phyloP scores from a whole-genome alignment of 1,140 invertebrate species.

The Sycophila sp. region DNA sequence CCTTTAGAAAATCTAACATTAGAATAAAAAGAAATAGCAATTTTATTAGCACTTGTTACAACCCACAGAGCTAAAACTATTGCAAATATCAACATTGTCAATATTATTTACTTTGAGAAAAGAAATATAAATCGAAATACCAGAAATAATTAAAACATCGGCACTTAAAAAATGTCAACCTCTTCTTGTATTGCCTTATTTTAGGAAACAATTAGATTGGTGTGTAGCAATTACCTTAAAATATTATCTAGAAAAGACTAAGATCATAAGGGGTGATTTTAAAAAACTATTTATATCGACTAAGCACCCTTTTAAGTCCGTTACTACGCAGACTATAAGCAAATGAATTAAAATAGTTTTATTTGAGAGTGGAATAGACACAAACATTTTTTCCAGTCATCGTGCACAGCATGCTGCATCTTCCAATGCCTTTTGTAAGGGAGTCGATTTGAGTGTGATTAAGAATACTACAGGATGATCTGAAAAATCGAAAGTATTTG shows the following conservation, averaged over 20 bases:
- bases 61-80: conserved; percentile 45
- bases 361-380: conserved; percentile 31
- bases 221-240: conserved; percentile 26
- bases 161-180: conserved; percentile 23
- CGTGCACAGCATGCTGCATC: conserved; percentile 38
- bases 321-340: conserved; percentile 33
- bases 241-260: conserved; percentile 31
- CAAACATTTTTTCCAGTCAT: conserved; percentile 36
- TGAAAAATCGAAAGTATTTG: neutral
- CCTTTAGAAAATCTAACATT: neutral
- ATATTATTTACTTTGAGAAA: conserved; percentile 9
- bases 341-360: conserved; percentile 43
- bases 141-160: conserved; percentile 36
- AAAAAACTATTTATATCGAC: conserved; percentile 6
- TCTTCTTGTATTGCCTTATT: conserved; percentile 29
- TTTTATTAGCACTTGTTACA: neutral
- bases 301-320: neutral
- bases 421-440: conserved; percentile 15
- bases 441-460: neutral
- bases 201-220: conserved; percentile 2
- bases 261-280: conserved; percentile 14
- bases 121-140: conserved; percentile 32
- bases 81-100: conserved; percentile 38
- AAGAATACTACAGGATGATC: neutral
- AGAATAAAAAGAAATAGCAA: neutral